Percentiles rank a stretch among this genome's conserved stretches.
phyloP scores from a whole-genome alignment of 2,888 invertebrate species.

The Thymelicus sylvestris region DNA sequence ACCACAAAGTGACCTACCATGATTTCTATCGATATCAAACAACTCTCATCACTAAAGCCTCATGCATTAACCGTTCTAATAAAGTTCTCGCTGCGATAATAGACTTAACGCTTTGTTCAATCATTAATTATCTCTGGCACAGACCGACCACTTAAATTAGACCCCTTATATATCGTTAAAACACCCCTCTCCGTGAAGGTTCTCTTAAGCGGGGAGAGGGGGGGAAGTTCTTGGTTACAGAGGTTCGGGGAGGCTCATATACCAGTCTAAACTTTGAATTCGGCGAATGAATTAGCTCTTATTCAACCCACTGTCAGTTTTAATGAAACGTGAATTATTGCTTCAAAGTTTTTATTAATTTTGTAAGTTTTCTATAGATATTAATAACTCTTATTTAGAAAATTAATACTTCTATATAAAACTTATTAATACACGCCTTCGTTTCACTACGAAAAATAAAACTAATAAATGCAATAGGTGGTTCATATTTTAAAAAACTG shows the following conservation, averaged over 20 bases:
- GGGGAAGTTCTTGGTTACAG: conserved; percentile 49
- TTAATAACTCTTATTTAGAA: no score
- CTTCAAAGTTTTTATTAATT: conserved; percentile 29
- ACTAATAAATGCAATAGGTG: no score
- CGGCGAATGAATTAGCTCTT: conserved; percentile 69
- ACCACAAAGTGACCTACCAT: no score
- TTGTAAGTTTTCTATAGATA: neutral
- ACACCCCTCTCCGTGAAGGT: conserved; percentile 57
- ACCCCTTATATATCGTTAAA: conserved; percentile 59
- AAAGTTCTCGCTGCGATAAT: conserved; percentile 82
- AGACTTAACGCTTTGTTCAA: conserved; percentile 82
- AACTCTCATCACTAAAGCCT: conserved; percentile 51
- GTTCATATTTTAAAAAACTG: no score
- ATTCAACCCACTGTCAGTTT: conserved; percentile 66
- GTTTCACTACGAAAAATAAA: no score
- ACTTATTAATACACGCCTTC: no score
- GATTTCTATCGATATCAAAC: conserved; percentile 46
- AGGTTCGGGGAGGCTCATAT: conserved; percentile 63
- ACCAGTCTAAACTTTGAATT: conserved; percentile 73
- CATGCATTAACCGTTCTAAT: conserved; percentile 76
- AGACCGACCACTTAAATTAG: conserved; percentile 64
- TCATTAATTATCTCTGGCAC: conserved; percentile 71
- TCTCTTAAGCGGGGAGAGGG: conserved; percentile 49
- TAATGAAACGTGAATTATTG: conserved; percentile 69
- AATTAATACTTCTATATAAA: no score